Percentiles rank a stretch among this genome's conserved stretches.
phyloP scores from a whole-genome alignment of 2,797 vertebrate genomes.

The Anguilla marmorata region DNA sequence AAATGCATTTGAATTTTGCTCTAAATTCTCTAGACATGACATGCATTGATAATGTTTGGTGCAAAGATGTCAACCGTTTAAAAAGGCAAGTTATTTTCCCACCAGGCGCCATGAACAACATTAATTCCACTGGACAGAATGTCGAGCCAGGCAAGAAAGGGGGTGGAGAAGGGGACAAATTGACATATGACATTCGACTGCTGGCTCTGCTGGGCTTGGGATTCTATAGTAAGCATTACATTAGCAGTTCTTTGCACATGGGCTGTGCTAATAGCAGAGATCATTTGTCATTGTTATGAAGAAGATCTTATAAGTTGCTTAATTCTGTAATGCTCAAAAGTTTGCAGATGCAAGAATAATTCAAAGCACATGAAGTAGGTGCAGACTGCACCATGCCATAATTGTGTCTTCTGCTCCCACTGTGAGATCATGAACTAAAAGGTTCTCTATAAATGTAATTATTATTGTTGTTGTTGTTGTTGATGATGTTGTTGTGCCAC shows the following conservation, averaged over 20 bases:
- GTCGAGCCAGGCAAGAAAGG: not conserved
- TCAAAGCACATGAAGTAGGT: not conserved
- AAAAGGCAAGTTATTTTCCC: not conserved
- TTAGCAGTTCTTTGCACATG: not conserved
- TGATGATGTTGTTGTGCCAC: too few species aligned
- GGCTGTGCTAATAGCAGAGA: not conserved
- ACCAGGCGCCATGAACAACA: not conserved
- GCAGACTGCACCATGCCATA: not conserved
- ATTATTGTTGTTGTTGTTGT: too few species aligned
- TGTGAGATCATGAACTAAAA: not conserved
- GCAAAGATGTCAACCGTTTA: too few species aligned
- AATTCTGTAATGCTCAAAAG: not conserved
- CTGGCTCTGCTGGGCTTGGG: not conserved
- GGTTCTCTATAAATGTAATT: too few species aligned
- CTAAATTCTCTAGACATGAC: too few species aligned
- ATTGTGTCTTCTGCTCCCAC: not conserved
- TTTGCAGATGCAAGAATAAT: not conserved
- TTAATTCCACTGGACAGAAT: not conserved
- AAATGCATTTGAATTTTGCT: too few species aligned
- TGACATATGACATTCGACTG: not conserved
- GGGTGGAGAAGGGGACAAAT: not conserved
- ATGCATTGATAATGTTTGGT: too few species aligned
- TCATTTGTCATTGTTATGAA: not conserved
- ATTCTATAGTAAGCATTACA: not conserved
- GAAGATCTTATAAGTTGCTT: not conserved